These are phyloP conservation scores for Epinephelus lanceolatus DNA, from an alignment of 2,113 vertebrate genomes.

Conservation along the genomic window DNA sequence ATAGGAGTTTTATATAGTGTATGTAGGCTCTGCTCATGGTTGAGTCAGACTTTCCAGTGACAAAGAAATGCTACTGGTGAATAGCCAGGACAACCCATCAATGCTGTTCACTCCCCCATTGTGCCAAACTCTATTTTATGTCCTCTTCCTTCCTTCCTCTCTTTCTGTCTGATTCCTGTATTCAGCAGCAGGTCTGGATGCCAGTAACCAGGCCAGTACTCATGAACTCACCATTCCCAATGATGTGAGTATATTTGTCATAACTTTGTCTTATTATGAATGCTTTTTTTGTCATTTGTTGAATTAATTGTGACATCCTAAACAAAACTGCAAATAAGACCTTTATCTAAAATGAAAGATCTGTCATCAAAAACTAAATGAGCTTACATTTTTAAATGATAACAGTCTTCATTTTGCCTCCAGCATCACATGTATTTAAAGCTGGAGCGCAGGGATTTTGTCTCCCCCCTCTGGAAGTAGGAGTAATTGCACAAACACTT, in stretches of 20 bases:
- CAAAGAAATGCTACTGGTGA: constrained; percentile 16
- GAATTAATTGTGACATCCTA: background rate
- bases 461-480: no score
- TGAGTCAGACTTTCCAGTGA: constrained; percentile 23
- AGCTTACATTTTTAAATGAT: background rate
- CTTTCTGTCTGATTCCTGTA: constrained; percentile 65
- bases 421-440: background rate
- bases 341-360: background rate
- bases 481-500: no score
- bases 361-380: no score
- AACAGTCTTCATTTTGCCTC: background rate
- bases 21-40: constrained; percentile 24
- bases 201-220: constrained; percentile 97
- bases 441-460: no score
- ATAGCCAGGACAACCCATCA: constrained; percentile 37
- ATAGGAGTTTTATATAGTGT: background rate
- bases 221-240: constrained; percentile 99
- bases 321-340: background rate
- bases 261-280: background rate
- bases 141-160: constrained; percentile 67
- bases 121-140: constrained; percentile 83
- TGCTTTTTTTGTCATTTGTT: background rate
- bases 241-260: constrained; percentile 92
- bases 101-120: constrained; percentile 72
- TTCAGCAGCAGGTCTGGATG: constrained; percentile 93